phyloP scores from a whole-genome alignment of 1,140 invertebrate genomes.

The Hyles vespertilio region DNA sequence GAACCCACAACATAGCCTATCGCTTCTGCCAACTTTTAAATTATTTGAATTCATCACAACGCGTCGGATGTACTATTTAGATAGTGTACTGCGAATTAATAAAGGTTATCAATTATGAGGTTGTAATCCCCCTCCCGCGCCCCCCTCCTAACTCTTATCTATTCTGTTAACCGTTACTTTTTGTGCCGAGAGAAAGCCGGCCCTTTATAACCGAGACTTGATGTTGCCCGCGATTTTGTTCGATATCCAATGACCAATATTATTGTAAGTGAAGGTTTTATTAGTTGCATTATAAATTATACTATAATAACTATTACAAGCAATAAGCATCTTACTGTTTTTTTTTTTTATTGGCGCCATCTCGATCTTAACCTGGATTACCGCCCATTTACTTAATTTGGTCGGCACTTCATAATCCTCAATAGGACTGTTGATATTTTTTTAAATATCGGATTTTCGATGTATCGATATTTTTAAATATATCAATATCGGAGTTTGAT shows the following conservation, averaged over 20 bases:
- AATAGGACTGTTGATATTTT: too few relatives aligned
- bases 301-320: too few relatives aligned
- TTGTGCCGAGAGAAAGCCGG: not conserved
- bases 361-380: too few relatives aligned
- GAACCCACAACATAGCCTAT: not conserved
- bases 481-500: too few relatives aligned
- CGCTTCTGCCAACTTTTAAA: not conserved
- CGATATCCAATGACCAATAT: not conserved
- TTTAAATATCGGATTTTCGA: too few relatives aligned
- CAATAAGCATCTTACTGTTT: too few relatives aligned
- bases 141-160: not conserved
- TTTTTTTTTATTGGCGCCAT: too few relatives aligned
- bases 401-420: too few relatives aligned
- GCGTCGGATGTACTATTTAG: slow-evolving; percentile 9
- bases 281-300: too few relatives aligned
- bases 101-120: slow-evolving; percentile 3
- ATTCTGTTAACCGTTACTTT: slow-evolving; percentile 3
- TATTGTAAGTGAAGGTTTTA: too few relatives aligned
- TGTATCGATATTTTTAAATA: too few relatives aligned
- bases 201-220: not conserved
- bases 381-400: too few relatives aligned
- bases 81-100: slow-evolving; percentile 7
- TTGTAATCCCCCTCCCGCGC: not conserved
- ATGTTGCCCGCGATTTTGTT: not conserved
- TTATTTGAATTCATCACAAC: not conserved